These are phyloP conservation scores for Schrankia costaestrigalis DNA, from an alignment of 2,888 invertebrate genomes.

Conservation along the genomic window DNA sequence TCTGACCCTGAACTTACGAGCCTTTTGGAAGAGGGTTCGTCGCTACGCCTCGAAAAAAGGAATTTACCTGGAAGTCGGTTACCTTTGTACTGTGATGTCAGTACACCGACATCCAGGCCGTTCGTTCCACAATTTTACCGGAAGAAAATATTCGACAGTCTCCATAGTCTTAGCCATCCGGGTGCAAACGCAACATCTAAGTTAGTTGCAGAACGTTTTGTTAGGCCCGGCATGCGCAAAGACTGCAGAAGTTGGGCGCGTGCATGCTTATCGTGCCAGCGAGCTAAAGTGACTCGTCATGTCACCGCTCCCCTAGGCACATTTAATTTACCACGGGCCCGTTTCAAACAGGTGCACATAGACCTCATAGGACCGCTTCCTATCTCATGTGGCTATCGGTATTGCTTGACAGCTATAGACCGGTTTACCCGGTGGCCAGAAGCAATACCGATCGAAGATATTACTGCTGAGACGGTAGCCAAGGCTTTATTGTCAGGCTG, in stretches of 20 bases:
- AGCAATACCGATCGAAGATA: neutral
- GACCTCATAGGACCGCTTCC: constrained; percentile 7
- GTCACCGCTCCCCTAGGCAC: constrained; percentile 25
- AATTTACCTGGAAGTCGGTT: neutral
- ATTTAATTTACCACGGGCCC: neutral
- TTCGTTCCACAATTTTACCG: constrained; percentile 19
- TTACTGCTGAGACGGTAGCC: neutral
- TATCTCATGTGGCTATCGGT: constrained; percentile 1
- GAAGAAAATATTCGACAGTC: constrained; percentile 24
- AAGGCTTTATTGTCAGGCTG: neutral
- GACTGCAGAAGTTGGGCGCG: constrained; percentile 40
- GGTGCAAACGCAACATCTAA: constrained; percentile 14
- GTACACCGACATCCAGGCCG: constrained; percentile 20
- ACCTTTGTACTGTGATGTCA: constrained; percentile 13
- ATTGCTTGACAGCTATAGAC: constrained; percentile 7
- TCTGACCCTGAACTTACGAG: neutral
- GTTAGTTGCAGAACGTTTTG: constrained; percentile 6
- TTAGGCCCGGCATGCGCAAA: constrained; percentile 15
- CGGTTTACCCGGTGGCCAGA: too few relatives aligned
- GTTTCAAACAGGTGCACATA: constrained; percentile 1
- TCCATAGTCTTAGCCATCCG: constrained; percentile 29
- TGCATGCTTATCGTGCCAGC: constrained; percentile 41
- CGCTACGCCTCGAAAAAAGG: neutral
- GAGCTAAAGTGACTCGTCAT: constrained; percentile 40
- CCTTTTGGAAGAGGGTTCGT: neutral